Evolutionary conservation across 2,888 invertebrate species (phyloP).

Genomic region (Drosophila lacicola): DNA sequence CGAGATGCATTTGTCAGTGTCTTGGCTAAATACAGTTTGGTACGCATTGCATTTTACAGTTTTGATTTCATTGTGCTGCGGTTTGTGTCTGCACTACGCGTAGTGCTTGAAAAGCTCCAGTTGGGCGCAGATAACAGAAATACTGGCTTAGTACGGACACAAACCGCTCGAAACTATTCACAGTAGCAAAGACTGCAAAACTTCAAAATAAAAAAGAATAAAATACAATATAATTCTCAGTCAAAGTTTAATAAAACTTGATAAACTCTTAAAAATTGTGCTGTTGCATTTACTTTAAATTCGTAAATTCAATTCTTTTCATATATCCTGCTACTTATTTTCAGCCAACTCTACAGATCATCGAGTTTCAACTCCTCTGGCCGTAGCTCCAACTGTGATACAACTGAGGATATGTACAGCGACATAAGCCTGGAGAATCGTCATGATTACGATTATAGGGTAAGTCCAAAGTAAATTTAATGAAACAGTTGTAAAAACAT

Average conservation of each 20-base stretch:
- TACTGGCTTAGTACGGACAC: conserved; percentile 13
- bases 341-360: conserved; percentile 95
- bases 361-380: conserved; percentile 97
- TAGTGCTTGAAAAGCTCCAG: neutral
- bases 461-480: conserved; percentile 82
- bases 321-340: conserved; percentile 34
- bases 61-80: neutral
- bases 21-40: conserved; percentile 44
- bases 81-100: conserved; percentile 22
- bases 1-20: conserved; percentile 30
- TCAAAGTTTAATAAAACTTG: neutral
- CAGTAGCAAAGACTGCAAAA: conserved; percentile 6
- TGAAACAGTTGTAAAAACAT: neutral
- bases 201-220: neutral
- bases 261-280: too few species aligned
- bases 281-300: neutral
- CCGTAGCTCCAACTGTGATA: conserved; percentile 95
- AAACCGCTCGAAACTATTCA: conserved; percentile 12
- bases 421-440: conserved; percentile 97
- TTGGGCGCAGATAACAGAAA: neutral
- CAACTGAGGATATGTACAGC: conserved; percentile 97
- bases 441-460: conserved; percentile 97
- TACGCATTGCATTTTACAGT: conserved; percentile 22
- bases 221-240: neutral
- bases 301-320: conserved; percentile 8